Conservation (phyloP, 2,113 vertebrate genomes). For the Neogale vison region DNA sequence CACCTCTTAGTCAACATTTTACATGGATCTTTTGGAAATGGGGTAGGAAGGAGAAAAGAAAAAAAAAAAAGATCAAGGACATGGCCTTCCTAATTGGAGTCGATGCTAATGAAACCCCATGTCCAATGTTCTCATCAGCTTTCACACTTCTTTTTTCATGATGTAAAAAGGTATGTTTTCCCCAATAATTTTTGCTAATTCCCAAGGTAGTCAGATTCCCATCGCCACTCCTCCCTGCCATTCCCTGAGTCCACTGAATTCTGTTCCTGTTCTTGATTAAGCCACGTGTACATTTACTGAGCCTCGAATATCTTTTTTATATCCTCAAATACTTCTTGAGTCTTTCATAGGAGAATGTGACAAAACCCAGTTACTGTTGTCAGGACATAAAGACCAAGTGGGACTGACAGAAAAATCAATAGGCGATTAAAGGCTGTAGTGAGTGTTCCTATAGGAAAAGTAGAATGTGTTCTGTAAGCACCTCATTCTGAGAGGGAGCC, state of each 20-base stretch:
- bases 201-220: not conserved
- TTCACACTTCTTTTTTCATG: not conserved
- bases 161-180: not conserved
- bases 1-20: not conserved
- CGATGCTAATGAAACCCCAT: not conserved
- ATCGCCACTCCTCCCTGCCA: not conserved
- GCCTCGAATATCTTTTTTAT: conserved; percentile 10
- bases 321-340: not conserved
- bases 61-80: not conserved
- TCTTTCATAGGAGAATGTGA: not conserved
- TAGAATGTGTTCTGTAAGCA: not conserved
- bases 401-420: not conserved
- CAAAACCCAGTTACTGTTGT: not conserved
- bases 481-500: not conserved
- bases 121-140: not conserved
- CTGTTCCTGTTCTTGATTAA: not conserved
- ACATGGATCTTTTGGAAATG: not conserved
- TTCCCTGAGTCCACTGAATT: not conserved
- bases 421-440: not conserved
- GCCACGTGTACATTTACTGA: not conserved
- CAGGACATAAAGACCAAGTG: not conserved
- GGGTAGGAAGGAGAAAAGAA: accelerated
- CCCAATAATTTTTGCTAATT: not conserved
- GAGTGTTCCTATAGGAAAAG: not conserved
- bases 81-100: not conserved